Evolutionary conservation across 2,797 vertebrate genomes (phyloP).

Genomic region (Leuciscus waleckii): DNA sequence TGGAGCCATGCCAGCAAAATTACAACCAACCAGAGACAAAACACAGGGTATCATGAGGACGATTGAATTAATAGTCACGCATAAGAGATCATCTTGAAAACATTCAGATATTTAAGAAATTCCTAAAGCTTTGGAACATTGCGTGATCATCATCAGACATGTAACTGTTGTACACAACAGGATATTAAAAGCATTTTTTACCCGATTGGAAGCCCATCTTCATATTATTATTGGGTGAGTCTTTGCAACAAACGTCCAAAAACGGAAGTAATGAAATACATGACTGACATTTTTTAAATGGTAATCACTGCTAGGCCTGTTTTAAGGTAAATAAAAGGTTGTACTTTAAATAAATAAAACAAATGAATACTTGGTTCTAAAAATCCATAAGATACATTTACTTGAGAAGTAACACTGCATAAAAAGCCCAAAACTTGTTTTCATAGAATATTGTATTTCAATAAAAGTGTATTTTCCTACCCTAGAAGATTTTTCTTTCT

Average conservation of each 20-base stretch:
- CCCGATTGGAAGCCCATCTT: neutral
- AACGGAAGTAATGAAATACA: neutral
- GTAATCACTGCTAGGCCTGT: neutral
- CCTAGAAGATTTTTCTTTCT: neutral
- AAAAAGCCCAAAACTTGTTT: neutral
- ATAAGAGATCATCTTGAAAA: neutral
- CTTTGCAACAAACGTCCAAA: neutral
- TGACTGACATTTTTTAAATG: neutral
- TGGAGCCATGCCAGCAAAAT: slow-evolving; percentile 40
- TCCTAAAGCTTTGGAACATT: neutral
- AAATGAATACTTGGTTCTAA: neutral
- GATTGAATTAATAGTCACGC: slow-evolving; percentile 18
- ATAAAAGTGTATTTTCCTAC: neutral
- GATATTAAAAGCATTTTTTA: neutral
- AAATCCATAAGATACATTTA: neutral
- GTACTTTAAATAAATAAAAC: neutral
- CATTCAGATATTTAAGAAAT: neutral
- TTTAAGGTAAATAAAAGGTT: neutral
- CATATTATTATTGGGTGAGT: neutral
- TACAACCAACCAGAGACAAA: slow-evolving; percentile 38
- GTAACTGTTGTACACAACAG: neutral
- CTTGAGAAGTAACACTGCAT: neutral
- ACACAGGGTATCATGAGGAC: neutral
- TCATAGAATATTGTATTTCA: neutral
- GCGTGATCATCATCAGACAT: neutral